Evolutionary conservation across 1,140 invertebrate species (phyloP), one percentile per base, ranked within the genome.

Genomic region (Leucophenga varia): DNA sequence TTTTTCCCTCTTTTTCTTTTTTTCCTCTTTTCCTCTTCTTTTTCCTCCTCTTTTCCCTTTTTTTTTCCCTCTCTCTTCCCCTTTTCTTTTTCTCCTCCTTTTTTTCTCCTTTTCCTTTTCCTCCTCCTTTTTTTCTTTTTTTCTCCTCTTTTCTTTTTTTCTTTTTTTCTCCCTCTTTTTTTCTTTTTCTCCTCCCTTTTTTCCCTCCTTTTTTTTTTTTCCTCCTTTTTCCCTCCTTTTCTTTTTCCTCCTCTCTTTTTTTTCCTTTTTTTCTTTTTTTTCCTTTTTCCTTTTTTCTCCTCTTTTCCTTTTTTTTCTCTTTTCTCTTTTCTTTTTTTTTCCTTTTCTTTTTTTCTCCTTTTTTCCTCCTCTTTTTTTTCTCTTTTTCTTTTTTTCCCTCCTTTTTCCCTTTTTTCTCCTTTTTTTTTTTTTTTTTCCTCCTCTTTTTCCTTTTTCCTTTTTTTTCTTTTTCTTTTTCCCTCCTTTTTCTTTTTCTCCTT

Each of bases 381-480:
- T 28, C 14, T 14, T 21, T 42, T 21, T n/a, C 7, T 7, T 30
- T n/a, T 6, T 17, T 38, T 20, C 19, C 4, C 19, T 41, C 31
- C 8, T 40, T 41, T 30, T 41, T 0, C n/a, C 9, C 21, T 38
- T 20, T 3, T 38, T 20, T 17, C 19, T 28, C 18, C 18, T 39
- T 30, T 28, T 38, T 37, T 37, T 46, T 17, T 5, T 5, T 43
- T 13, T 43, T 35, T 34, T 44, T 34, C 21, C 9, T 32, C 35
- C n/a, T 39, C 31, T 30, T 30, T 47, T 41, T 20, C 31, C 31
- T 41, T 13, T 41, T 41, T 22, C 31, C 31, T 22, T 41, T 41
- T 41, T 41, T 30, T 30, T 30, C 31, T 41, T 30, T 41, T 41
- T 13, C 16, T 41, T 41, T 6, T 41, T 41, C 3, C 31, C 19